A percentile compares a stretch with the other conserved stretches of the same genome.
Evolutionary conservation across 1,140 invertebrate species (phyloP).

Genomic region (Globodera ellingtonae): DNA sequence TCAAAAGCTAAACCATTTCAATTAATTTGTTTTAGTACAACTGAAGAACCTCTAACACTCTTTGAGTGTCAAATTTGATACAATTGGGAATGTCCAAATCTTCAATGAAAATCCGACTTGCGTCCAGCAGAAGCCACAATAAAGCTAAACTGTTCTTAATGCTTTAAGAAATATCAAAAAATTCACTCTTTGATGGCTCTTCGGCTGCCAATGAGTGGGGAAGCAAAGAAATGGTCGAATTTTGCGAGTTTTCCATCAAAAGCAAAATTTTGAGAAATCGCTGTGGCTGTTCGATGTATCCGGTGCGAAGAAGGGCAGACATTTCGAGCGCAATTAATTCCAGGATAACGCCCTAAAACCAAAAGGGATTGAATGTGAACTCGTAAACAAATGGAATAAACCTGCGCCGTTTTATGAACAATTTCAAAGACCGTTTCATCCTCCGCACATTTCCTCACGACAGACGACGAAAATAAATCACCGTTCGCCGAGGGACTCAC

Average conservation of each 20-base stretch:
- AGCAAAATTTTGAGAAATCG: conserved; percentile 33
- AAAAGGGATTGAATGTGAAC: neutral
- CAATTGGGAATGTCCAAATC: conserved; percentile 29
- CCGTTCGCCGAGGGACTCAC: neutral
- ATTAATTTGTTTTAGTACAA: conserved; percentile 10
- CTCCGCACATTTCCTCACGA: neutral
- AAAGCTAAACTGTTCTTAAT: conserved; percentile 27
- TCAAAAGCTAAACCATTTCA: conserved; percentile 31
- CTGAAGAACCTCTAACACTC: conserved; percentile 36
- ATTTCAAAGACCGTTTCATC: neutral
- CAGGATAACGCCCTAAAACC: conserved; percentile 42
- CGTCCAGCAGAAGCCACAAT: conserved; percentile 42
- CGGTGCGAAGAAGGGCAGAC: conserved; percentile 31
- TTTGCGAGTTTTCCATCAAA: neutral
- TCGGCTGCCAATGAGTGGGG: neutral
- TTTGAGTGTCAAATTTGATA: conserved; percentile 39
- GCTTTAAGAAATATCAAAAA: conserved; percentile 12
- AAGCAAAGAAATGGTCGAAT: conserved; percentile 10
- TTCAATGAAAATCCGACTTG: conserved; percentile 32
- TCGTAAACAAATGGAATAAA: neutral
- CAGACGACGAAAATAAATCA: neutral
- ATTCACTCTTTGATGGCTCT: neutral
- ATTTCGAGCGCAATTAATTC: conserved; percentile 41
- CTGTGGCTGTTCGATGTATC: conserved; percentile 38
- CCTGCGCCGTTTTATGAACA: conserved; percentile 13